Evolutionary conservation across 2,113 vertebrate genomes (phyloP).

Genomic region (Tetraodon nigroviridis): DNA sequence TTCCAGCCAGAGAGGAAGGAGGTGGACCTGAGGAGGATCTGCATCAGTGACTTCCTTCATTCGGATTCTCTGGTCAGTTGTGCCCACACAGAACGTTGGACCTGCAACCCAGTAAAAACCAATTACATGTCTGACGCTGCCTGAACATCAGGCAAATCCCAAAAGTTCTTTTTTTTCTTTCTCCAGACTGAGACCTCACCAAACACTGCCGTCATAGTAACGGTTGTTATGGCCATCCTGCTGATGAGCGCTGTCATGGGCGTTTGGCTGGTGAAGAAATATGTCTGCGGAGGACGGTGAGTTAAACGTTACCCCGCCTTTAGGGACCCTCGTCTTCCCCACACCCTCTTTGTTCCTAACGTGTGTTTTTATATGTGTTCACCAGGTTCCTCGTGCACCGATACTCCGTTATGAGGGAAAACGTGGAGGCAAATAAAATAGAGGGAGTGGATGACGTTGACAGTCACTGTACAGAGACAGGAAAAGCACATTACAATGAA

Average conservation of each 20-base stretch:
- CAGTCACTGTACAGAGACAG: conserved; percentile 59
- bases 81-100: not conserved
- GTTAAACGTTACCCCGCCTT: conserved; percentile 30
- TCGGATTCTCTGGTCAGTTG: conserved; percentile 64
- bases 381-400: conserved; percentile 91
- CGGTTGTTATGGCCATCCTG: conserved; percentile 80
- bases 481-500: conserved; percentile 79
- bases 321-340: not conserved
- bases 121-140: too few relatives aligned
- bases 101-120: not conserved
- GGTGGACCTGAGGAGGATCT: conserved; percentile 82
- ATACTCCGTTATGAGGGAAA: conserved; percentile 86
- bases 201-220: conserved; percentile 75
- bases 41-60: conserved; percentile 76
- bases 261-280: conserved; percentile 87
- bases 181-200: conserved; percentile 56
- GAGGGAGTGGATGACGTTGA: conserved; percentile 81
- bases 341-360: not conserved
- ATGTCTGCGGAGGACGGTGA: conserved; percentile 90
- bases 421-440: conserved; percentile 80
- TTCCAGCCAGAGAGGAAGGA: conserved; percentile 77
- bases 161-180: too few relatives aligned
- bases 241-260: conserved; percentile 71
- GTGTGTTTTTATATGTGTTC: not conserved
- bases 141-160: not conserved